Base-by-base conservation (phyloP, 2,888 invertebrate genomes). In the Microplitis manilae region DNA sequence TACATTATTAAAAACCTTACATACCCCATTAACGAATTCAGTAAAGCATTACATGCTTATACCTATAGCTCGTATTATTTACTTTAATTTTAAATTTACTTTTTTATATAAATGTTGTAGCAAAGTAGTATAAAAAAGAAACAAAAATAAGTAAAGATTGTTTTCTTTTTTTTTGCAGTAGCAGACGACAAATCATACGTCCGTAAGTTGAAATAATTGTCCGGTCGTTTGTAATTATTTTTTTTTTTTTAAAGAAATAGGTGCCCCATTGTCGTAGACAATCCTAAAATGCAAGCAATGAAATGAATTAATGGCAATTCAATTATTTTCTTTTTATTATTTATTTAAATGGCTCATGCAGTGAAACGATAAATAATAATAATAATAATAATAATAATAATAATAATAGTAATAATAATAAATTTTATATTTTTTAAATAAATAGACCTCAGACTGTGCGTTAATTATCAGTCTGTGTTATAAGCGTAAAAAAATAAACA, bases 241-340 rank as follows among this genome's bases (percentile, higher is more conserved):
- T 30, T 30, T 20, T 20, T 30, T 30, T 83, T 88, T 88, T 89
- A 90, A 90, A 90, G 89, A 89, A 90, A 90, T 88, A 90, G 90
- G 86, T 89, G 89, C 84, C 89, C 90, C 90, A 90, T 90, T 90
- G 89, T 89, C 87, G 89, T 85, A 87, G 89, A 89, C 82, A 90
- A 87, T 87, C 90, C 90, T 90, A 90, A 89, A 90, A 90, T 85
- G 88, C 87, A 89, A 90, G 87, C 83, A 90, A 90, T 87, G 86
- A 84, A 88, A 86, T 86, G 83, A 84, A 88, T 89, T 89, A 89
- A 88, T 86, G 82, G 69, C 73, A 30, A 64, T 75, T 72, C 64
- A 68, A 80, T 79, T 77, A 77, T 77, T 77, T 61, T 70, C 4
- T 79, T 77, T 70, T 68, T 69, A 60, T 60, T 59, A 69, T 69